Base-by-base conservation (phyloP, 2,113 vertebrate species). In the Myrmecophaga tridactyla region DNA sequence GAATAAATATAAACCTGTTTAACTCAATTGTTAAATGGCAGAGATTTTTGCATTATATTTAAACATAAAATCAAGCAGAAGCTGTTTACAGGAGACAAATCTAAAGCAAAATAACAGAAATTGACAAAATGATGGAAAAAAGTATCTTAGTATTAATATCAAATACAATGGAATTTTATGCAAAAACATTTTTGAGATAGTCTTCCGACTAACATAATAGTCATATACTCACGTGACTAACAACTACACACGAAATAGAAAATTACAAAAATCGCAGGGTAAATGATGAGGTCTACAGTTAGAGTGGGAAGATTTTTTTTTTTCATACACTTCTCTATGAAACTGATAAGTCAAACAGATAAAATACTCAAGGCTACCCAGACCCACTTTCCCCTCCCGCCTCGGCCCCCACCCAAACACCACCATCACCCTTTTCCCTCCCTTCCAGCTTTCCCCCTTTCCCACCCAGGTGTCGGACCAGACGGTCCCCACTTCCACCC, bases 71-170 rank as follows among this genome's bases (percentile, higher is more conserved):
- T 82, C 23, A 82, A 87, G 65, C 18, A 56, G 76, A 56, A 85
- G 48, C 25, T 94, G 20, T 80, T 84, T 94, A 53, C 2, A n/a
- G 18, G 62, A 86, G 56, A 65, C 23, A 96, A 84, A 86, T 20
- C 73, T 95, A 86, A 92, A 94, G 11, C 48, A 87, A 84, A 93
- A 58, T 84, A 41, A 91, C 17, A 95, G 29, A 25, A 10, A 14
- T 58, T 58, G 53, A 90, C 21, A 83, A 69, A 78, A 6, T 80
- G 34, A 69, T 85, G 73, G 41, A 72, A 83, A 94, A 95, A 20
- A 1, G 39, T 88, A 83, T 58, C 7, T 91, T 41, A 85, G 14
- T 88, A 72, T 86, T 95, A 63, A 56, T 62, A 73, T 76, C 21
- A 70, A 27, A 43, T 51, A 86, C 86, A 89, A 70, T 90, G 39